Base-by-base conservation (phyloP, 2,113 vertebrate genomes). In the Charina bottae region DNA sequence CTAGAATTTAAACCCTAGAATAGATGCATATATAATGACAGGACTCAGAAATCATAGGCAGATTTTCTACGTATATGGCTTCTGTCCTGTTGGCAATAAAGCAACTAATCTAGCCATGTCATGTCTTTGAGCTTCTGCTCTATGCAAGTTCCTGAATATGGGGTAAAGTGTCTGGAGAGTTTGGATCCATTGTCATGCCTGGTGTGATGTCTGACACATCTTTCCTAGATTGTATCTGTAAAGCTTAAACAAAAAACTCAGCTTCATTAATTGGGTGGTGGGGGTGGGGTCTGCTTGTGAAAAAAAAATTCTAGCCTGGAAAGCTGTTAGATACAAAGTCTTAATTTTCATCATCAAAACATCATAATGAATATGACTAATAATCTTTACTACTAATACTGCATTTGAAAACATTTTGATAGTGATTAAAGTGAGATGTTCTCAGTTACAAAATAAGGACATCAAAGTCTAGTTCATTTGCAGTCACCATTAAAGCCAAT, bases 291-390 rank as follows among this genome's bases (percentile, higher is more conserved):
- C 46, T 60, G 33, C 33, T 78, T 78, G 37, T 78, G 49, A 92
- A 3, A 5, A 89, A 90, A 85, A 8, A 90, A 54, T 92, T 23
- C 37, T 58, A 90, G 60, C 4, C 83, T 60, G 88, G 11, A 46
- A 86, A 12, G 11, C 33, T 91, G 90, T 91, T 4, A 2, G 42
- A 13, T 3, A 6, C 42, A 93, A 85, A 92, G 0, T 21, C 24
- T 62, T 60, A 68, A n/a, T 62, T 2, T 87, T 90, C 3, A 59
- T 92, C 84, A 89, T 92, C 58, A 85, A 85, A 83, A 91, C 83
- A 46, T 42, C 0, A 3, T 53, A 3, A 3, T 17, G 37, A 85
- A 59, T 19, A 42, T 12, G 9, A 2, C 2, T 4, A 88, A 1
- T 83, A 11, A 4, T 33, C n/a, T n/a, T n/a, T n/a, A n/a, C n/a